A percentile compares a stretch with the other conserved stretches of the same genome.
phyloP scores from a whole-genome alignment of 2,888 invertebrate species.

The Alviniconcha strummeri region DNA sequence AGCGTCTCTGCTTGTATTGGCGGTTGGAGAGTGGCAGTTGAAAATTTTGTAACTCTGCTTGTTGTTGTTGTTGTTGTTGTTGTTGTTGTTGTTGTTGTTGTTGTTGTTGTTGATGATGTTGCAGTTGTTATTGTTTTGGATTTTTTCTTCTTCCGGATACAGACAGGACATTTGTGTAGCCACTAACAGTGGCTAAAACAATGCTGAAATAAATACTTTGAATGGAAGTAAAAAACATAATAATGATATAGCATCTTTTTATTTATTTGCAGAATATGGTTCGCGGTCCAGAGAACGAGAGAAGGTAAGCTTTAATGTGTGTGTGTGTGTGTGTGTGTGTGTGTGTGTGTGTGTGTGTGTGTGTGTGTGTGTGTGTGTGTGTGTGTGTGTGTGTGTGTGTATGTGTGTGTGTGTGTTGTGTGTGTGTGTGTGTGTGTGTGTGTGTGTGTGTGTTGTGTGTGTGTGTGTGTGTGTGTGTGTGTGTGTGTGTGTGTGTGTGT shows the following conservation, averaged over 20 bases:
- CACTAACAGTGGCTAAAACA: not conserved
- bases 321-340: not conserved
- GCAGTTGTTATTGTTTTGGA: not conserved
- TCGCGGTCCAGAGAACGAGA: conserved; percentile 11
- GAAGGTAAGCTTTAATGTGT: not conserved
- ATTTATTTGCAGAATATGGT: conserved; percentile 14
- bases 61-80: not conserved
- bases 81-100: not conserved
- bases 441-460: not conserved
- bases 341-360: not conserved
- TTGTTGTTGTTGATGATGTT: not conserved
- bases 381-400: not conserved
- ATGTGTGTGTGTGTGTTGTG: not conserved
- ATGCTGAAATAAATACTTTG: too few species aligned
- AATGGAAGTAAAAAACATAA: too few species aligned
- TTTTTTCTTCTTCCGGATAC: not conserved
- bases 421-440: not conserved
- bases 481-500: not conserved
- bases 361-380: not conserved
- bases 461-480: not conserved
- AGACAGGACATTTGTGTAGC: not conserved
- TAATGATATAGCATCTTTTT: not conserved
- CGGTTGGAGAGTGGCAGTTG: too few species aligned
- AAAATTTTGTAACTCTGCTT: too few species aligned
- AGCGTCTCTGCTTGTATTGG: too few species aligned